A percentile compares a stretch with the other conserved stretches of the same genome.
These are phyloP conservation scores for Spialia ferax DNA, from an alignment of 2,888 invertebrate species.

Conservation along the genomic window DNA sequence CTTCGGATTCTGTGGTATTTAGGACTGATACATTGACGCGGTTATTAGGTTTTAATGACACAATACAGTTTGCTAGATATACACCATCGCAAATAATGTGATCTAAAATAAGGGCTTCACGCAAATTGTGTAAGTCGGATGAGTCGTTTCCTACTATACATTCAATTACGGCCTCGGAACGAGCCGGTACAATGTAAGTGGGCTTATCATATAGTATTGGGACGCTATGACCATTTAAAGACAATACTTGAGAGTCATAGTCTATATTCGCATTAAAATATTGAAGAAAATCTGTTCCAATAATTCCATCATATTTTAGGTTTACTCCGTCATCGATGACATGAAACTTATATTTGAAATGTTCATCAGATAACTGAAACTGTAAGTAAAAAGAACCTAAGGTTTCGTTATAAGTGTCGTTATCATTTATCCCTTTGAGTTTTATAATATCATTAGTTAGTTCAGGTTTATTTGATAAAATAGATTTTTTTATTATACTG, in stretches of 20 bases:
- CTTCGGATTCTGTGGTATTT: neutral
- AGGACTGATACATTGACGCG: neutral
- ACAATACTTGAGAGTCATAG: neutral
- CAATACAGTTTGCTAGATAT: neutral
- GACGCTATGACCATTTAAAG: neutral
- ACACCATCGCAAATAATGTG: neutral
- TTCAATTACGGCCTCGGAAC: neutral
- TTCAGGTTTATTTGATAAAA: neutral
- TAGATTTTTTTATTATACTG: neutral
- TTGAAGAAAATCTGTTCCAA: neutral
- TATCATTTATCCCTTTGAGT: neutral
- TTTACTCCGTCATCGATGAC: neutral
- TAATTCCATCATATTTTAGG: neutral
- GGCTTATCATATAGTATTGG: neutral
- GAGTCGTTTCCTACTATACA: neutral
- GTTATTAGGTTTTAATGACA: neutral
- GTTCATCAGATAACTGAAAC: too few relatives aligned
- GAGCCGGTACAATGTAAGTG: neutral
- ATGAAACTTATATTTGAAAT: neutral
- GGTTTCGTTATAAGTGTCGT: neutral
- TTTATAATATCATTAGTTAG: neutral
- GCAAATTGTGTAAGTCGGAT: neutral
- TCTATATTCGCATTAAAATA: slow-evolving; percentile 1
- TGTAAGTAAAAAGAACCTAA: neutral
- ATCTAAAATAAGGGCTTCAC: neutral